Evolutionary conservation across 2,888 invertebrate genomes (phyloP).

Genomic region (Spilarctia lutea): DNA sequence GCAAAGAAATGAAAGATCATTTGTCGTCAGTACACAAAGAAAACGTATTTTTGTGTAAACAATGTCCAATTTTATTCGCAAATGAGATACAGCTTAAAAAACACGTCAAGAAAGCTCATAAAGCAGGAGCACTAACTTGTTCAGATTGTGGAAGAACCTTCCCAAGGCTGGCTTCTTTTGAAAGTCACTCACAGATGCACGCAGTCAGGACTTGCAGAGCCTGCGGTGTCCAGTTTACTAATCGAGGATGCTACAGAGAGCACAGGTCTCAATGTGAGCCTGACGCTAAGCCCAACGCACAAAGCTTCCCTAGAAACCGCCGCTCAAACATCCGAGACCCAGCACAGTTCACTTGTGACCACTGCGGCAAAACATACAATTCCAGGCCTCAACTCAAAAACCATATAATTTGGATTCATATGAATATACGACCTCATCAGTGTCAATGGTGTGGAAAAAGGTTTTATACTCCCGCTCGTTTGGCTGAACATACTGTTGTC

Average conservation of each 20-base stretch:
- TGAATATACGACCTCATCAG: conserved; percentile 79
- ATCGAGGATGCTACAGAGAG: conserved; percentile 74
- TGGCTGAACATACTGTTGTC: conserved; percentile 83
- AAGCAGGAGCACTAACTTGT: conserved; percentile 65
- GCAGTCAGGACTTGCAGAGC: conserved; percentile 73
- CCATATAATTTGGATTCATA: conserved; percentile 82
- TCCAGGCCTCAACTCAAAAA: conserved; percentile 78
- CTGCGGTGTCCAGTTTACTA: conserved; percentile 75
- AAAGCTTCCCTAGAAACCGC: conserved; percentile 61
- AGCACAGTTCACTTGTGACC: conserved; percentile 74
- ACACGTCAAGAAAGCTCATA: conserved; percentile 67
- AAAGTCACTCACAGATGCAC: conserved; percentile 76
- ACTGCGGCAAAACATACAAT: conserved; percentile 73
- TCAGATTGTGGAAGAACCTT: conserved; percentile 74
- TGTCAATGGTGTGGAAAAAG: conserved; percentile 84
- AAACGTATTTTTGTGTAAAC: conserved; percentile 57
- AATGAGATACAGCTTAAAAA: conserved; percentile 56
- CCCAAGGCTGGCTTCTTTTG: conserved; percentile 66
- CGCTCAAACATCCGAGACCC: conserved; percentile 77
- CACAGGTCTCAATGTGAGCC: conserved; percentile 77
- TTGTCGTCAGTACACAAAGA: conserved; percentile 62
- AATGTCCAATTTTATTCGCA: conserved; percentile 69
- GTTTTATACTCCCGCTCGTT: conserved; percentile 81
- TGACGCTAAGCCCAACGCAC: conserved; percentile 69
- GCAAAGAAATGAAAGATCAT: conserved; percentile 68